phyloP scores from a whole-genome alignment of 2,888 invertebrate genomes.

The Hybos culiciformis region DNA sequence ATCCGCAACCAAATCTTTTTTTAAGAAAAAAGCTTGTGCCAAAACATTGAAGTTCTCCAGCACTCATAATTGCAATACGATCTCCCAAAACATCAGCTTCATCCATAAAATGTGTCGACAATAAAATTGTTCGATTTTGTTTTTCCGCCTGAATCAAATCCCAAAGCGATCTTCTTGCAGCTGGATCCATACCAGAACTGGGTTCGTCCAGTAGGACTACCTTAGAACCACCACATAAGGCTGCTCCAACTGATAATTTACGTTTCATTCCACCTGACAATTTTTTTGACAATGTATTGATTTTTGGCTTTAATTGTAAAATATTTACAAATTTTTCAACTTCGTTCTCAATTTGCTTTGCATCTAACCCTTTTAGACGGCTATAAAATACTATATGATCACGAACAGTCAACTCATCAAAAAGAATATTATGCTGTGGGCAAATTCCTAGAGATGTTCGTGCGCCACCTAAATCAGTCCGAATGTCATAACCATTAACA shows the following conservation, averaged over 20 bases:
- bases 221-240: constrained; percentile 56
- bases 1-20: constrained; percentile 71
- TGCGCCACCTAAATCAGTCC: constrained; percentile 43
- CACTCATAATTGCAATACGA: constrained; percentile 71
- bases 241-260: constrained; percentile 56
- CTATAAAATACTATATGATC: constrained; percentile 73
- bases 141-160: constrained; percentile 58
- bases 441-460: constrained; percentile 58
- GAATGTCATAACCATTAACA: constrained; percentile 54
- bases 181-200: constrained; percentile 45
- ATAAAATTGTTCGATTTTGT: constrained; percentile 56
- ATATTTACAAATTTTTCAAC: constrained; percentile 45
- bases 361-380: constrained; percentile 47
- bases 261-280: constrained; percentile 58
- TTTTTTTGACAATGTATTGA: constrained; percentile 38
- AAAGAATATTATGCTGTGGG: constrained; percentile 70
- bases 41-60: constrained; percentile 61
- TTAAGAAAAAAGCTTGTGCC: constrained; percentile 69
- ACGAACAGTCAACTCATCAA: constrained; percentile 59
- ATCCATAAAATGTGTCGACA: constrained; percentile 76
- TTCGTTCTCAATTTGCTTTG: constrained; percentile 39
- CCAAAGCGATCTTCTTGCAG: constrained; percentile 64
- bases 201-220: constrained; percentile 26
- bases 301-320: constrained; percentile 48
- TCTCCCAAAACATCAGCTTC: constrained; percentile 75